Conservation (phyloP, 2,113 vertebrate species). For the Protobothrops flavoviridis region DNA sequence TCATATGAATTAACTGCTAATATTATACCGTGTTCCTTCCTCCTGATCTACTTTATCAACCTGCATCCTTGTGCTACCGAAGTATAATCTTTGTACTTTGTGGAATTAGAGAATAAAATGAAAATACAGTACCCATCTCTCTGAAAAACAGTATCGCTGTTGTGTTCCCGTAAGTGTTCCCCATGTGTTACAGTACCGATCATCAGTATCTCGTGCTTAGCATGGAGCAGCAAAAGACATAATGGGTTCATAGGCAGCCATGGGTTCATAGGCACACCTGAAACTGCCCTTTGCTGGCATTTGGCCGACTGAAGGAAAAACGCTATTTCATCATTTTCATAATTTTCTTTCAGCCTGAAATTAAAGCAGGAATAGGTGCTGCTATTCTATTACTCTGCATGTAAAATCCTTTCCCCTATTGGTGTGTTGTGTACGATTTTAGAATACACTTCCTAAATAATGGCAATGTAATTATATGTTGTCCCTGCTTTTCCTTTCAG, state of each 20-base stretch:
- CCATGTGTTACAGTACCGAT: slow-evolving; percentile 26
- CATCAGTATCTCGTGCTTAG: not conserved
- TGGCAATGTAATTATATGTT: slow-evolving; percentile 59
- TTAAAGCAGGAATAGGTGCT: not conserved
- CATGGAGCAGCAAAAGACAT: fast-evolving
- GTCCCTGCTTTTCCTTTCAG: slow-evolving; percentile 75
- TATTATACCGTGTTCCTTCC: slow-evolving; percentile 65
- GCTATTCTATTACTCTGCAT: not conserved
- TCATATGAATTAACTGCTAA: slow-evolving; percentile 69
- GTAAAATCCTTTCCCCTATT: not conserved
- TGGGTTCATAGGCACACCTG: slow-evolving; percentile 33
- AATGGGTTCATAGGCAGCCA: not conserved
- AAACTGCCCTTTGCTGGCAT: not conserved
- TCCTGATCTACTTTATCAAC: slow-evolving; percentile 60
- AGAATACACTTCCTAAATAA: slow-evolving; percentile 13
- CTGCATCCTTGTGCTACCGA: slow-evolving; percentile 26
- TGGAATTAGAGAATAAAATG: slow-evolving; percentile 35
- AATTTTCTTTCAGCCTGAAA: not conserved
- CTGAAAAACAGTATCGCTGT: slow-evolving; percentile 7
- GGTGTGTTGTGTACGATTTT: not conserved
- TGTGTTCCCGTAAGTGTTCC: slow-evolving; percentile 20
- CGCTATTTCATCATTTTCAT: slow-evolving; percentile 22
- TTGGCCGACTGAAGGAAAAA: slow-evolving; percentile 39
- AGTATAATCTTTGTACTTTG: slow-evolving; percentile 49
- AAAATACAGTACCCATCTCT: not conserved